Conservation (phyloP, 2,113 vertebrate species). For the Tringa solitaria region DNA sequence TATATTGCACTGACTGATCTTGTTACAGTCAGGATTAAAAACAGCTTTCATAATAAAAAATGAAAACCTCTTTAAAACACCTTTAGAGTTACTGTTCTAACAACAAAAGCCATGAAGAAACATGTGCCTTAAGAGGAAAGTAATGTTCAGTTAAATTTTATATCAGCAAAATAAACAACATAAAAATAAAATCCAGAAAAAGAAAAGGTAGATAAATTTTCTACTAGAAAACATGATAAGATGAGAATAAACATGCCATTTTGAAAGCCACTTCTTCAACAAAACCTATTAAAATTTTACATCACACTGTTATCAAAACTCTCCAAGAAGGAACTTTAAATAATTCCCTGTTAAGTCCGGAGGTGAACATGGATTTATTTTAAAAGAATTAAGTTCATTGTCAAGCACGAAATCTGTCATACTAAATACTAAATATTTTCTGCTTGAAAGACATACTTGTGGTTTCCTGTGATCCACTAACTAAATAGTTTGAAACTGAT, state of each 20-base stretch:
- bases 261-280: background rate
- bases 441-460: background rate
- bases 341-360: background rate
- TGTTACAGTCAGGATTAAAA: background rate
- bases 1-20: background rate
- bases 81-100: background rate
- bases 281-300: background rate
- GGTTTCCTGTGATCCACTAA: background rate
- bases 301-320: background rate
- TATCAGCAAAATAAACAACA: background rate
- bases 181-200: background rate
- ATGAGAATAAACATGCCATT: background rate
- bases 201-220: background rate
- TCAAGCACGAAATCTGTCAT: background rate
- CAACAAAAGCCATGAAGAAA: background rate
- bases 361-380: background rate
- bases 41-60: background rate
- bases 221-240: background rate
- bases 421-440: background rate
- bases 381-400: background rate
- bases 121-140: background rate
- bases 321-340: background rate
- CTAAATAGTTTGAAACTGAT: background rate
- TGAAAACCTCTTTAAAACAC: background rate
- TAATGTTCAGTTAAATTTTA: background rate